These are phyloP conservation scores for Elephantulus edwardii DNA, from an alignment of 2,113 vertebrate genomes.

Conservation along the genomic window DNA sequence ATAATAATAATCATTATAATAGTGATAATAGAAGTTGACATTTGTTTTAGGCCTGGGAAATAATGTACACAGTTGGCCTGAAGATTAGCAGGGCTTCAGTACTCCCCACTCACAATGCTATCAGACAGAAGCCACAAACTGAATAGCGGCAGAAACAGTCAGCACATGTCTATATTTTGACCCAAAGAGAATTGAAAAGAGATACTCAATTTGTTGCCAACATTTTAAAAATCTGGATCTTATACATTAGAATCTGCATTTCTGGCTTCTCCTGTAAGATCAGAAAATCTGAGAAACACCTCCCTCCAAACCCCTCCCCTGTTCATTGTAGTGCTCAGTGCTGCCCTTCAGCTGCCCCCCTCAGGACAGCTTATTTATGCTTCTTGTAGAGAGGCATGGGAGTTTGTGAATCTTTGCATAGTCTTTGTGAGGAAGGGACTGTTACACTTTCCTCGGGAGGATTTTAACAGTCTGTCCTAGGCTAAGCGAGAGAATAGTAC, in stretches of 20 bases:
- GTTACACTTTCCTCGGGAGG: constrained; percentile 9
- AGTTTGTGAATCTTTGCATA: constrained; percentile 1
- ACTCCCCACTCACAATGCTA: not conserved
- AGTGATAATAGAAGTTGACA: not conserved
- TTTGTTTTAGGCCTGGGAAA: not conserved
- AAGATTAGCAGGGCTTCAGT: not conserved
- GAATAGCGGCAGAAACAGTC: not conserved
- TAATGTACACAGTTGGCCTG: not conserved
- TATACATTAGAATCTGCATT: not conserved
- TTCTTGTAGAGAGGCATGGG: not conserved
- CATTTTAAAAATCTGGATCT: constrained; percentile 26
- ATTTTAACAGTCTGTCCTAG: not conserved
- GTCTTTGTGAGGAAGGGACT: not conserved
- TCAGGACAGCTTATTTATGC: not conserved
- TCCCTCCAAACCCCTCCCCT: too few species aligned
- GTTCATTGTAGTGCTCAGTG: not conserved
- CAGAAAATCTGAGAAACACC: constrained; percentile 1
- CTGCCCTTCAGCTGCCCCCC: not conserved
- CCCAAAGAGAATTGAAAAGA: not conserved
- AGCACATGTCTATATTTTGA: not conserved
- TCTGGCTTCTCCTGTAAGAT: not conserved
- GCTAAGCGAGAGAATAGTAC: not conserved
- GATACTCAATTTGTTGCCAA: not conserved
- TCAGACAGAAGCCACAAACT: not conserved
- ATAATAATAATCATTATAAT: not conserved